Evolutionary conservation across 2,113 vertebrate species (phyloP), one percentile per base, ranked within the genome.

Genomic region (Cygnus atratus): DNA sequence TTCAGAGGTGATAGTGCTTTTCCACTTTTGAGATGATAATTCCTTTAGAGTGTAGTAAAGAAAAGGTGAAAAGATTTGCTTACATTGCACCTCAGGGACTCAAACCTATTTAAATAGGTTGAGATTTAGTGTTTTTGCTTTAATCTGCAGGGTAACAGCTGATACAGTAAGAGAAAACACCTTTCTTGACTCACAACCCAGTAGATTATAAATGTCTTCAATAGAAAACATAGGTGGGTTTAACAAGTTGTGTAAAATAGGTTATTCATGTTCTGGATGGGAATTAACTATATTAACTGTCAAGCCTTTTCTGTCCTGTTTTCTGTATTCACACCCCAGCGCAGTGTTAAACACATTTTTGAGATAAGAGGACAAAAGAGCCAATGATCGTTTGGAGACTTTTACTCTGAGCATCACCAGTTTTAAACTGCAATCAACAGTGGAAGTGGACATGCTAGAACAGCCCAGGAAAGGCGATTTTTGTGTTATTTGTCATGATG

Each of bases 41-140:
- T 70, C 61, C 29, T 91, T 74, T 81, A 77, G 29, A 87, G 8
- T 31, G 39, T 4, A 6, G 35, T 37, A 50, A 79, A 19, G 24
- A 83, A 54, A 65, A 84, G 15, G 44, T 43, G 19, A 92, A 76
- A 88, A 28, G 5, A 50, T 77, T 92, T 74, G 37, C 28, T 39
- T 5, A 7, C 20, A 2, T 72, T 59, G 48, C 55, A 86, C 10
- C 37, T 46, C 15, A 13, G 31, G 19, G 33, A 63, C 57, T 87
- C 48, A 89, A 89, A 62, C 13, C 16, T 46, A 71, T 79, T 84
- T 37, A 92, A 88, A 90, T 16, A 74, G 12, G n/a, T 77, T 73
- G 39, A 68, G 29, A 68, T 9, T 66, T 46, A 33, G 29, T 13
- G 33, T 33, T 86, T 87, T 76, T 46, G 61, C 44, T 92, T 80